These are phyloP conservation scores for Gambusia yucatana DNA, from an alignment of 2,797 vertebrate species.

Conservation along the genomic window DNA sequence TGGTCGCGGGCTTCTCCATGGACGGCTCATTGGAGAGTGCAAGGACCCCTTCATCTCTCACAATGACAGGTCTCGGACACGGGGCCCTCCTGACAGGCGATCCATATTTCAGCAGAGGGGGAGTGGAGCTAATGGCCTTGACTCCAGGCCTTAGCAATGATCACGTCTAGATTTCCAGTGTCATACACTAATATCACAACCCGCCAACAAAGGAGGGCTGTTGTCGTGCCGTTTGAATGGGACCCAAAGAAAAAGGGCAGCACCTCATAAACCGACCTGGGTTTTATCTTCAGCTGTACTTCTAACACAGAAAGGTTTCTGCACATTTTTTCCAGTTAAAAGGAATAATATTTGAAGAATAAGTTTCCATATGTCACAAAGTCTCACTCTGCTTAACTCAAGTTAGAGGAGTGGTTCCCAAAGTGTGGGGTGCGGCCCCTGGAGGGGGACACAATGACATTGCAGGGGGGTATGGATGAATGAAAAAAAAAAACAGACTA, in stretches of 20 bases:
- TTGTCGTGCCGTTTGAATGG: conserved; percentile 28
- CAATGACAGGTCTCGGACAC: conserved; percentile 76
- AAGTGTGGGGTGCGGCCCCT: too few species aligned
- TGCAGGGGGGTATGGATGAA: too few species aligned
- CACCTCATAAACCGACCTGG: background rate
- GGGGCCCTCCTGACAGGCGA: conserved; percentile 76
- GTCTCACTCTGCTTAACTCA: background rate
- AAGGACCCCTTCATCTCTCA: conserved; percentile 80
- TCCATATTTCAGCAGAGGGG: conserved; percentile 74
- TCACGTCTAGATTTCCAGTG: conserved; percentile 65
- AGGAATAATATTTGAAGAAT: background rate
- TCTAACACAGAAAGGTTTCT: background rate
- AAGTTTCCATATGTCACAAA: background rate
- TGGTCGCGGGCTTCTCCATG: conserved; percentile 74
- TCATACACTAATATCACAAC: conserved; percentile 39
- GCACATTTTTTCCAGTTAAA: background rate
- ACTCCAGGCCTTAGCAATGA: conserved; percentile 72
- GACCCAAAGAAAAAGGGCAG: background rate
- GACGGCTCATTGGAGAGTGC: conserved; percentile 82
- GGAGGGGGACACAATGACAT: too few species aligned
- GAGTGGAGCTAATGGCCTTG: conserved; percentile 74
- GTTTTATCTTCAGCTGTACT: background rate
- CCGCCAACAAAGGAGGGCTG: conserved; percentile 26
- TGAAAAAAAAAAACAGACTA: too few species aligned
- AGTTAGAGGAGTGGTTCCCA: too few species aligned